Base-by-base conservation (phyloP, 2,888 invertebrate genomes). In the Rhagonycha fulva region DNA sequence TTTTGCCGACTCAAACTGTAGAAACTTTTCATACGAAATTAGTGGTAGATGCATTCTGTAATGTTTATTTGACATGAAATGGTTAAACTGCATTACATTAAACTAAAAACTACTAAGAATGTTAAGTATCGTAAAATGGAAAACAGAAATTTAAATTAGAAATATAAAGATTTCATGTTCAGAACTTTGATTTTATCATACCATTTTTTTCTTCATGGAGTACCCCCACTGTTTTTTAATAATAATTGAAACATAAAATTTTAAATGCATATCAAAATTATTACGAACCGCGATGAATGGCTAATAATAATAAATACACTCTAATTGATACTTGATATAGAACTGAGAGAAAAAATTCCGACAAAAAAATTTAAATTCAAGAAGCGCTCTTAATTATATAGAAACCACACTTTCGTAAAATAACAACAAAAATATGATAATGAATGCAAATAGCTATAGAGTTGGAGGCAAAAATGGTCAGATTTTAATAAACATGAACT, bases 401-500 rank as follows among this genome's bases (percentile, higher is more conserved):
- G 78, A 78, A 76, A 75, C 76, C 74, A 66, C 78, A 74, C 76
- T 76, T 76, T 76, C 74, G 61, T 74, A 76, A 78, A 78, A 76
- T 76, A 78, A 78, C 76, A 76, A 74, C 76, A 63, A 78, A 78
- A 78, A 76, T 78, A 78, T 78, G 78, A 74, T 76, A 78, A 78
- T 78, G 68, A 74, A 78, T 78, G 78, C 76, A 78, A 76, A 78
- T 78, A 72, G 19, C 75, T 70, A 19, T 66, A 67, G 76, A 73
- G 70, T 73, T 70, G 62, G 70, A 69, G 69, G 72, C 71, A 71
- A 67, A 71, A 74, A 72, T 47, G 67, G 62, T 24, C 66, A 67
- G 77, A 74, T 77, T 77, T 77, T 74, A 77, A 77, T 74, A 74
- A 68, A 77, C 74, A 74, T 69, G 77, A 66, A 74, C 47, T 47